Evolutionary conservation across 1,140 invertebrate genomes (phyloP).

Genomic region (Ganaspis sp.): DNA sequence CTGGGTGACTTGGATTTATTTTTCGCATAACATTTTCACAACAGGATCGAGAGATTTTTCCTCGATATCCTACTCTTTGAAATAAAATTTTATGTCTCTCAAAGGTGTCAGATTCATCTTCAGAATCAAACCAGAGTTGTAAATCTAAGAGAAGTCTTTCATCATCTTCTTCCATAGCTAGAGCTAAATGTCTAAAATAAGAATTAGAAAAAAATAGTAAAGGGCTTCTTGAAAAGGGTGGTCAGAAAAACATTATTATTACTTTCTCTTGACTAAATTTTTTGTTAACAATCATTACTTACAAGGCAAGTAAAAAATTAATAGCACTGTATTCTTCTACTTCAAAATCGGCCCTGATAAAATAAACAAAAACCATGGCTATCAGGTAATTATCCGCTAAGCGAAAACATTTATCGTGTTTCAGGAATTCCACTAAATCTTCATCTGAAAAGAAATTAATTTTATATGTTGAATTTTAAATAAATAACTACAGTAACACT

Average conservation of each 20-base stretch:
- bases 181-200: constrained; percentile 77
- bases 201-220: no score
- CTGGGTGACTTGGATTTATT: constrained; percentile 55
- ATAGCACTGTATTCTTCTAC: constrained; percentile 74
- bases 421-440: constrained; percentile 64
- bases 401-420: constrained; percentile 66
- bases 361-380: constrained; percentile 80
- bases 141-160: constrained; percentile 11
- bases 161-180: constrained; percentile 81
- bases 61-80: constrained; percentile 75
- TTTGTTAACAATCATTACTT: no score
- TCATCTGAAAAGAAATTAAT: constrained; percentile 45
- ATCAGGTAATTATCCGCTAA: constrained; percentile 78
- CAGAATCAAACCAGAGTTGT: constrained; percentile 44
- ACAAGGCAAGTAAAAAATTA: constrained; percentile 80
- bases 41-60: constrained; percentile 75
- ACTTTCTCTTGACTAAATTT: no score
- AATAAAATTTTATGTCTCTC: constrained; percentile 74
- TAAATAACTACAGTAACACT: no score
- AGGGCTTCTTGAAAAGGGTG: no score
- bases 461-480: not conserved
- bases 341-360: constrained; percentile 75
- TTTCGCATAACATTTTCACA: constrained; percentile 75
- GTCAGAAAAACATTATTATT: constrained; percentile 27
- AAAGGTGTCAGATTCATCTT: constrained; percentile 62